Evolutionary conservation across 2,797 vertebrate genomes (phyloP), one percentile per base, ranked within the genome.

Genomic region (Crenichthys baileyi): DNA sequence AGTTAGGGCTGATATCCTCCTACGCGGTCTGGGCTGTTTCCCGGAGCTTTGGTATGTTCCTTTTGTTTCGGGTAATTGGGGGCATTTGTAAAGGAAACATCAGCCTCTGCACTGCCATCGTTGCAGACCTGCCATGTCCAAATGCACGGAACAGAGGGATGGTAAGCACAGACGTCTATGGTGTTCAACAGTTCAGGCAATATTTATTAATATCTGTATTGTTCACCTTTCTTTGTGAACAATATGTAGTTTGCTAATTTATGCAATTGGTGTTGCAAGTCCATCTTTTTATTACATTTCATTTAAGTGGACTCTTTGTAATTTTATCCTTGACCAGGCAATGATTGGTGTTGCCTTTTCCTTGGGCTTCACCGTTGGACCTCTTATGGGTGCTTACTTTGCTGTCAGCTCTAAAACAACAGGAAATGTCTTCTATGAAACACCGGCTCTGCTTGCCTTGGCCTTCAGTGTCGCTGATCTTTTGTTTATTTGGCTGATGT

Each of bases 281-380:
- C 60, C 0, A 16, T 24, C 11, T 44, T 55, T 48, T 3, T 48
- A 6, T 12, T 36, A 41, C 44, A 20, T 46, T 29, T 58, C 5
- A 12, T 13, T 18, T 41, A 39, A 26, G 39, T 73, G 11, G 44
- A 73, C 46, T n/a, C 11, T 16, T 8, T 81, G 55, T 70, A 77
- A 3, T 87, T 60, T 11, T 56, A 0, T 61, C 24, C 79, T 22
- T 85, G 73, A 44, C 36, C 87, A 99, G 98, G 98, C 98, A 12
- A 97, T 98, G 96, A 97, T 99, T 1, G 98, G 98, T 0, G 89
- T 97, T 41, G 97, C 98, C 67, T 99, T 99, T 91, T 99, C 98
- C 1, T 77, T 99, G 93, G 98, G 97, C 76, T 99, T 99, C 89
- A 99, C 97, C 0, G 50, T 99, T 74, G 98, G 98, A 12, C 98